A percentile compares a stretch with the other conserved stretches of the same genome.
These are phyloP conservation scores for Drosophila vallismaia DNA, from an alignment of 2,888 invertebrate species.

Conservation along the genomic window DNA sequence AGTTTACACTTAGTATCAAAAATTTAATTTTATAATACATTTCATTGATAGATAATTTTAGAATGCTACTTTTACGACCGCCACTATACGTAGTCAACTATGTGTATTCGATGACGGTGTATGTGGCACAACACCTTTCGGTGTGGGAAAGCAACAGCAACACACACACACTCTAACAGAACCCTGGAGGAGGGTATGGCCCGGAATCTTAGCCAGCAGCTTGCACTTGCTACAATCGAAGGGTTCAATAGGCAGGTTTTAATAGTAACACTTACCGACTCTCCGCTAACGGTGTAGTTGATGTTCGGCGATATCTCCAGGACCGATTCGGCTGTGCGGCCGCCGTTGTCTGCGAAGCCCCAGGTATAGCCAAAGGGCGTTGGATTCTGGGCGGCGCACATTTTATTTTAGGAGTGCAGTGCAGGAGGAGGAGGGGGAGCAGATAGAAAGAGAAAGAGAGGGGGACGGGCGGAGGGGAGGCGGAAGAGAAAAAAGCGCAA, in stretches of 20 bases:
- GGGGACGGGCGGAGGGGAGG: constrained; percentile 48
- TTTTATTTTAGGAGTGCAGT: constrained; percentile 72
- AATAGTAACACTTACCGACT: constrained; percentile 80
- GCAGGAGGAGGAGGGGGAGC: constrained; percentile 49
- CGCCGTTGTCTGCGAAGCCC: constrained; percentile 84
- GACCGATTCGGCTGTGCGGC: constrained; percentile 83
- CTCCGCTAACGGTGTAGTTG: constrained; percentile 84
- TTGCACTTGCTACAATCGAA: constrained; percentile 65
- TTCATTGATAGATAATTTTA: background rate
- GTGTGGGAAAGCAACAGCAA: constrained; percentile 78
- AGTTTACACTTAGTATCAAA: no score
- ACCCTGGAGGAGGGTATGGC: constrained; percentile 32
- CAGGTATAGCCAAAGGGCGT: constrained; percentile 84
- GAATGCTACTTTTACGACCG: background rate
- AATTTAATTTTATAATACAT: no score
- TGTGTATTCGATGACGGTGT: constrained; percentile 63
- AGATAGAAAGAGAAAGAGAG: constrained; percentile 11
- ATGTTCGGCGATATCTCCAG: constrained; percentile 84
- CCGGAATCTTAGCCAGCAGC: constrained; percentile 67
- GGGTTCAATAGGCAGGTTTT: constrained; percentile 46
- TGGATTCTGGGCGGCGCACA: constrained; percentile 84
- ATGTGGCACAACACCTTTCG: constrained; percentile 73
- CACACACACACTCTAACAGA: constrained; percentile 48
- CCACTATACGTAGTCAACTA: constrained; percentile 16
- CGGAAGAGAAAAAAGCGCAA: constrained; percentile 80